phyloP scores from a whole-genome alignment of 2,797 vertebrate species.

The Anas georgica region DNA sequence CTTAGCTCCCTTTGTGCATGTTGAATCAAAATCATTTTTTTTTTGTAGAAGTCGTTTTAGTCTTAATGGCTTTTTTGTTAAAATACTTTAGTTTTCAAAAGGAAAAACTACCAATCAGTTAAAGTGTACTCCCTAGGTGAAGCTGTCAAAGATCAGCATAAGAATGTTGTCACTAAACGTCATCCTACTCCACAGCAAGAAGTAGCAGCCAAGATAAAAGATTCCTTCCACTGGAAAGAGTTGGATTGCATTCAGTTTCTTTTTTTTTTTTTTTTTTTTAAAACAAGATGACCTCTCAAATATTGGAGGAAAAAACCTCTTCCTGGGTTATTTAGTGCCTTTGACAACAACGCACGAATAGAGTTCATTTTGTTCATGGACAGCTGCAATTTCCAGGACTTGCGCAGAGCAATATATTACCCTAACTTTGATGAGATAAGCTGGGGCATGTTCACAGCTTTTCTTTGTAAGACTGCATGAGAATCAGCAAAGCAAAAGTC shows the following conservation, averaged over 20 bases:
- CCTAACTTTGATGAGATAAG: neutral
- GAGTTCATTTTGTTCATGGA: neutral
- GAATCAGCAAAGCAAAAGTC: neutral
- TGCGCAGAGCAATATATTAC: neutral
- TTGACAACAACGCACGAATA: neutral
- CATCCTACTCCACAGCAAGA: neutral
- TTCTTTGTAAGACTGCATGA: neutral
- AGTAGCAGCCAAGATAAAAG: neutral
- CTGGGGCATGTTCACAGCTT: neutral
- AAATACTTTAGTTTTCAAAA: neutral
- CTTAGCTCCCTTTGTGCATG: neutral
- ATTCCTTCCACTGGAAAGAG: neutral
- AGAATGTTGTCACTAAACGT: neutral
- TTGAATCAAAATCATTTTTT: neutral
- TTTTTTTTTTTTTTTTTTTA: no score
- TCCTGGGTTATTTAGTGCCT: neutral
- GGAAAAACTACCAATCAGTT: neutral
- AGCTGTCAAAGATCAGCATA: no score
- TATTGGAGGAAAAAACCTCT: neutral
- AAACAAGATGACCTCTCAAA: neutral
- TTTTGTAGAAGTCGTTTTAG: neutral
- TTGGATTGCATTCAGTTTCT: neutral
- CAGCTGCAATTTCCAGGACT: neutral
- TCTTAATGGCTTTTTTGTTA: neutral
- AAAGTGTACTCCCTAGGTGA: neutral